Percentiles rank a stretch among this genome's conserved stretches.
phyloP scores from a whole-genome alignment of 2,113 vertebrate species.

The Cyanocitta stelleri region DNA sequence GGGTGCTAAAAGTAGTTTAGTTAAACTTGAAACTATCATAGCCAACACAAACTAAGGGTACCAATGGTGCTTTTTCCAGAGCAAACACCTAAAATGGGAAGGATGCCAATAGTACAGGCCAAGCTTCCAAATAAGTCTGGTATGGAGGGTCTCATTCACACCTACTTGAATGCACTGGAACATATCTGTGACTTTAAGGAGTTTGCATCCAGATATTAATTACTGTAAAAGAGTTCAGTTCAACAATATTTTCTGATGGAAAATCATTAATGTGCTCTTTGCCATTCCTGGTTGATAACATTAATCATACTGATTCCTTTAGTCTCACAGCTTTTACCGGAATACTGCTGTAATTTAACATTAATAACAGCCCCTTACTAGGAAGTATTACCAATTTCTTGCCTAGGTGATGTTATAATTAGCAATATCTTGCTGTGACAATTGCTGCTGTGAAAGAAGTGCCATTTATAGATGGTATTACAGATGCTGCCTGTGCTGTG shows the following conservation, averaged over 20 bases:
- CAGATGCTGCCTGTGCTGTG: not conserved
- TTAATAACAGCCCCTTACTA: conserved; percentile 7
- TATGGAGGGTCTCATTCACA: not conserved
- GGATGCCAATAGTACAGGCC: not conserved
- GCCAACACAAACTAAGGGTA: not conserved
- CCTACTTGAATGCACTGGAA: not conserved
- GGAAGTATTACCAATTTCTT: conserved; percentile 11
- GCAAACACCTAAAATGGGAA: not conserved
- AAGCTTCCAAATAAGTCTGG: not conserved
- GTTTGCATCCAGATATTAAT: not conserved
- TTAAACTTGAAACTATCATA: not conserved
- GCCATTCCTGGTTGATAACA: not conserved
- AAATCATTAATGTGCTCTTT: not conserved
- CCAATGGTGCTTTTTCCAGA: not conserved
- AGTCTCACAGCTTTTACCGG: not conserved
- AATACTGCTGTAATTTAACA: not conserved
- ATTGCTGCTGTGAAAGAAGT: conserved; percentile 14
- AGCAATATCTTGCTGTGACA: conserved; percentile 28
- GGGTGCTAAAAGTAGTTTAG: not conserved
- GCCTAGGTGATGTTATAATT: conserved; percentile 54
- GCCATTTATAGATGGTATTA: conserved; percentile 5
- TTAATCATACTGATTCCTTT: not conserved
- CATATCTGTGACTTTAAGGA: not conserved
- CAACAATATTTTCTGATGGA: not conserved
- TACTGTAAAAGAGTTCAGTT: not conserved